phyloP scores from a whole-genome alignment of 30 jellyfish, hydroid and myxozoan species.

The Clytia hemisphaerica region DNA sequence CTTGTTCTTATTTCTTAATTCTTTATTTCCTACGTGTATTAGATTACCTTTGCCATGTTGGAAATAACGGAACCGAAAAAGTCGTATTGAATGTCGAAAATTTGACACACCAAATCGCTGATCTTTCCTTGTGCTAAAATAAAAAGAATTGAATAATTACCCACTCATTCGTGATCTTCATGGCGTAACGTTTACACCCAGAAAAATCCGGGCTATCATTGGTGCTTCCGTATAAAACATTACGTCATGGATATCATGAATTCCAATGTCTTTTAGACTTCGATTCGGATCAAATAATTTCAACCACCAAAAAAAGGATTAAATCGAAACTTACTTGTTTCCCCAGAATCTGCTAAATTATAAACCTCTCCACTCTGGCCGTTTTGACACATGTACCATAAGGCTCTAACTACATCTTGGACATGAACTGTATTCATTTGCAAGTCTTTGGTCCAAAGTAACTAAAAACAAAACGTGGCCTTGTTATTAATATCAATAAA shows the following conservation, averaged over 20 bases:
- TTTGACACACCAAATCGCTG: conserved; percentile 71
- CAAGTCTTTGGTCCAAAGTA: conserved; percentile 89
- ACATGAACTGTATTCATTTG: conserved; percentile 88
- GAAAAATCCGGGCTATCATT: not conserved
- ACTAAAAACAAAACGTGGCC: too few species aligned
- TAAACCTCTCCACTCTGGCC: conserved; percentile 60
- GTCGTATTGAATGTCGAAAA: conserved; percentile 67
- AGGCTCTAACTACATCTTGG: conserved; percentile 78
- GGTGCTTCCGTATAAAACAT: too few species aligned
- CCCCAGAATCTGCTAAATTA: conserved; percentile 71
- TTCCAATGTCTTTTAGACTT: too few species aligned
- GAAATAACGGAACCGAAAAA: conserved; percentile 81
- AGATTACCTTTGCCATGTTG: conserved; percentile 67
- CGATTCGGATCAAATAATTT: not conserved
- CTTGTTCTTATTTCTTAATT: too few species aligned
- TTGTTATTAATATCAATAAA: too few species aligned
- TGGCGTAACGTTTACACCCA: too few species aligned
- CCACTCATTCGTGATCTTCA: not conserved
- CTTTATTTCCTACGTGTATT: not conserved
- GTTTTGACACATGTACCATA: conserved; percentile 64
- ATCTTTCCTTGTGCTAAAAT: conserved; percentile 72
- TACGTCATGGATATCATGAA: too few species aligned
- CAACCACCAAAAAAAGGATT: not conserved
- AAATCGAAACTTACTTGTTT: conserved; percentile 36
- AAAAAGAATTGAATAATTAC: not conserved